Percentiles rank a stretch among this genome's conserved stretches.
phyloP scores from a whole-genome alignment of 1,140 invertebrate genomes.

The Diachasmimorpha longicaudata region DNA sequence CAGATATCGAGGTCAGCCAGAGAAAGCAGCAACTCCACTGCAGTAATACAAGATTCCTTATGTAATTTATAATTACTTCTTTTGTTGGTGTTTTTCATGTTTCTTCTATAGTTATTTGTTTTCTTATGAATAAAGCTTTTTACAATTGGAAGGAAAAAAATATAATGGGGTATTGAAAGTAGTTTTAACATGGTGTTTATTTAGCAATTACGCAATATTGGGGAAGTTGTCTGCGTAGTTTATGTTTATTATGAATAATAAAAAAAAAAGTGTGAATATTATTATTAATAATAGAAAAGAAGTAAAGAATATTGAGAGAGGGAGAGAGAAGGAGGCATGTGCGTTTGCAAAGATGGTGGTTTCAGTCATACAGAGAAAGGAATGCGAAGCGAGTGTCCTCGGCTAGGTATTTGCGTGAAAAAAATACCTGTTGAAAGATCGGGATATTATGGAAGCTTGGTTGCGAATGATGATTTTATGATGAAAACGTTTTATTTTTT shows the following conservation, averaged over 20 bases:
- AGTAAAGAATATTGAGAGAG: too few relatives aligned
- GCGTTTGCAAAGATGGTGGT: neutral
- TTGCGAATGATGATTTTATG: neutral
- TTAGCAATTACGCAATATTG: too few relatives aligned
- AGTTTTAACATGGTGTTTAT: too few relatives aligned
- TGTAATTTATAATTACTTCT: slow-evolving; percentile 49
- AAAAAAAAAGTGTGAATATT: too few relatives aligned
- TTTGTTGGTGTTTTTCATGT: neutral
- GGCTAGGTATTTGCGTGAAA: neutral
- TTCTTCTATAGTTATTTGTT: too few relatives aligned
- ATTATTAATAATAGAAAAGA: too few relatives aligned
- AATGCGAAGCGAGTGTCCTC: slow-evolving; percentile 19
- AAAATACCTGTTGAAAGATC: neutral
- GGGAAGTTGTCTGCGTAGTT: too few relatives aligned
- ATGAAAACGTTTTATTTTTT: too few relatives aligned
- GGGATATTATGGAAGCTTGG: neutral
- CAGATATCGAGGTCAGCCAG: slow-evolving; percentile 52
- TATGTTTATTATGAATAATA: too few relatives aligned
- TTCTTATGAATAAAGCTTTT: too few relatives aligned
- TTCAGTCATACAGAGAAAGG: slow-evolving; percentile 18
- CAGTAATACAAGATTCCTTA: slow-evolving; percentile 46
- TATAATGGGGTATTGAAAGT: too few relatives aligned
- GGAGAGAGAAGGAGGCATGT: neutral
- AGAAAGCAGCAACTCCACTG: slow-evolving; percentile 46
- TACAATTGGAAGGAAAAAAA: too few relatives aligned